Evolutionary conservation across 2,888 invertebrate genomes (phyloP), one percentile per base, ranked within the genome.

Genomic region (Polietes domitor): DNA sequence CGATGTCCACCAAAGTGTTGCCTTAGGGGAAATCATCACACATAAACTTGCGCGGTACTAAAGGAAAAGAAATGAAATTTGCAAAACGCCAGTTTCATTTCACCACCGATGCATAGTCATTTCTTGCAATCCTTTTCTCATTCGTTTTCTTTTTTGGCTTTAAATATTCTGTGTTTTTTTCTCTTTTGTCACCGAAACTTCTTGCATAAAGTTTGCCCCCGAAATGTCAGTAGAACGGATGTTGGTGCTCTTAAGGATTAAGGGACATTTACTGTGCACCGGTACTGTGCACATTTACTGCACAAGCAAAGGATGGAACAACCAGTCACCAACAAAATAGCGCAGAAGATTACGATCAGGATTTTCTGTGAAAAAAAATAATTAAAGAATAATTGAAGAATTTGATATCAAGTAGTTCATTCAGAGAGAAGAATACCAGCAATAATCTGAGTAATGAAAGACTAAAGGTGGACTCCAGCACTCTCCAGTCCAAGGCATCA

Each of bases 51-150:
- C 1, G 12, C 37, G 37, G 10, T 10, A 37, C 12, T 37, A 37
- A 53, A 43, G 37, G 21, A 50, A 73, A 41, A n/a, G n/a, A n/a
- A n/a, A 76, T 71, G 2, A 71, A 75, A 47, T 71, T 75, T 75
- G 24, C 7, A 53, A 21, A 47, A 15, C 47, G 4, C 10, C 37
- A n/a, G n/a, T n/a, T n/a, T n/a, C 37, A 1, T 37, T 12, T 12
- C 37, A 37, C 4, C 7, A 37, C 37, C 7, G 37, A 37, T 37
- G 37, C 37, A 37, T 1, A 7, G 37, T 37, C 37, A 26, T 24
- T 68, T 24, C 68, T 68, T 68, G 21, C 24, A 47, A 15, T 68
- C 12, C 1, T 10, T 19, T 41, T 41, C 12, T 37, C 37, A 37
- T 37, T 37, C 37, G 7, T 9, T 37, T 9, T 3, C 10, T 37